A percentile compares a stretch with the other conserved stretches of the same genome.
Evolutionary conservation across 2,113 vertebrate species (phyloP).

Genomic region (Corythoichthys haematopterus): DNA sequence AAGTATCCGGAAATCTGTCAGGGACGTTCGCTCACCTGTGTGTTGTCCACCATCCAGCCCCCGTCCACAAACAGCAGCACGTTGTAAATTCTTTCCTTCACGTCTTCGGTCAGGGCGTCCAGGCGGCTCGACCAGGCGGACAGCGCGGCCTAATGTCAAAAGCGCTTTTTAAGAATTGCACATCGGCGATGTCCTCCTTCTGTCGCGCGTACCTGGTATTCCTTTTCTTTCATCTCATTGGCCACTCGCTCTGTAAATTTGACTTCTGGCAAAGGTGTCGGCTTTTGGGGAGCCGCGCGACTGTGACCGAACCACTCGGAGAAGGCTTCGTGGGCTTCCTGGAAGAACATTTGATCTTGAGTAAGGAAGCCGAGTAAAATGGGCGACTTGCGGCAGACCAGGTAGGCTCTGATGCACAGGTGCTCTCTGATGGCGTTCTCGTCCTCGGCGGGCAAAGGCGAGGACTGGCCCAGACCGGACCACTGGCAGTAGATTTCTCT

Average conservation of each 20-base stretch:
- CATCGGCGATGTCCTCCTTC: neutral
- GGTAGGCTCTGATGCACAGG: slow-evolving; percentile 89
- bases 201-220: slow-evolving; percentile 78
- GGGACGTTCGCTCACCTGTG: slow-evolving; percentile 74
- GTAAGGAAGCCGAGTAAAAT: neutral
- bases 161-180: neutral
- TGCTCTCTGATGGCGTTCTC: slow-evolving; percentile 94
- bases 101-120: slow-evolving; percentile 85
- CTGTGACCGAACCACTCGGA: slow-evolving; percentile 96
- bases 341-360: neutral
- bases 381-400: slow-evolving; percentile 73
- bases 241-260: slow-evolving; percentile 93
- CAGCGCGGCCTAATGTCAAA: slow-evolving; percentile 74
- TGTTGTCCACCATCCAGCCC: slow-evolving; percentile 96
- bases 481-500: slow-evolving; percentile 89
- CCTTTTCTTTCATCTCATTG: slow-evolving; percentile 91
- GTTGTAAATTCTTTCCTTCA: slow-evolving; percentile 96
- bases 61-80: slow-evolving; percentile 95
- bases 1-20: too few species aligned
- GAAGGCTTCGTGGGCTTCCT: slow-evolving; percentile 97
- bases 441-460: slow-evolving; percentile 83
- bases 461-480: slow-evolving; percentile 81
- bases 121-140: slow-evolving; percentile 84
- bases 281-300: slow-evolving; percentile 86
- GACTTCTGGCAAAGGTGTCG: slow-evolving; percentile 76